Base-by-base conservation (phyloP, 1,140 invertebrate genomes). In the Drosophila hydei region DNA sequence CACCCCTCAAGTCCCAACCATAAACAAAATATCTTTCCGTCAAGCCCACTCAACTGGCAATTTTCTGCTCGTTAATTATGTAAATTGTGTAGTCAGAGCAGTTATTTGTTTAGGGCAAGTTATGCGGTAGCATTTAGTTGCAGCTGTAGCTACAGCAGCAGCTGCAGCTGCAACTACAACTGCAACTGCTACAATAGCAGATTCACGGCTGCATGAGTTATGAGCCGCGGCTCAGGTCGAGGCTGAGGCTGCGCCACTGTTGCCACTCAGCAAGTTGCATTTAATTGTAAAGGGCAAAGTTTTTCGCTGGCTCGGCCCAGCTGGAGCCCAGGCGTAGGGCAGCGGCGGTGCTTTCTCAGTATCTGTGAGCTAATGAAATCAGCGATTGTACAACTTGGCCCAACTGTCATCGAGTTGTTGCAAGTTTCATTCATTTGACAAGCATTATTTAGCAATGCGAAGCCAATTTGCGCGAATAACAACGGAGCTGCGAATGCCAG, bases 211-310 rank as follows among this genome's bases (percentile, higher is more conserved):
- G 47, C 52, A 83, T 68, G 70, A 77, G 65, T 60, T 72, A 83
- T 83, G 38, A 56, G 21, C 14, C 23, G 38, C 14, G 36, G 38
- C 18, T 55, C 23, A 23, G 23, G 14, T 56, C 19, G 43, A 45
- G 43, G 18, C 14, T 18, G 14, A 30, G 38, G 38, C 27, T 56
- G 63, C 59, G 50, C 51, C 21, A n/a, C 62, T 45, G 38, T 47
- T 40, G 48, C 38, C 14, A 30, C 16, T 38, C 38, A 33, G 12
- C 56, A 42, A 55, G 80, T 54, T 73, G 73, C 77, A 85, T 64
- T 83, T 78, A 83, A 88, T 88, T 83, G 84, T 67, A 60, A 72
- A 51, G 58, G 40, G 16, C 30, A 68, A 81, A 88, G 65, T 65
- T 87, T 60, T 54, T 1, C 47, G 36, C 18, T 42, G 61, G 43